phyloP scores from a whole-genome alignment of 2,888 invertebrate genomes.

The Agrilus mali region DNA sequence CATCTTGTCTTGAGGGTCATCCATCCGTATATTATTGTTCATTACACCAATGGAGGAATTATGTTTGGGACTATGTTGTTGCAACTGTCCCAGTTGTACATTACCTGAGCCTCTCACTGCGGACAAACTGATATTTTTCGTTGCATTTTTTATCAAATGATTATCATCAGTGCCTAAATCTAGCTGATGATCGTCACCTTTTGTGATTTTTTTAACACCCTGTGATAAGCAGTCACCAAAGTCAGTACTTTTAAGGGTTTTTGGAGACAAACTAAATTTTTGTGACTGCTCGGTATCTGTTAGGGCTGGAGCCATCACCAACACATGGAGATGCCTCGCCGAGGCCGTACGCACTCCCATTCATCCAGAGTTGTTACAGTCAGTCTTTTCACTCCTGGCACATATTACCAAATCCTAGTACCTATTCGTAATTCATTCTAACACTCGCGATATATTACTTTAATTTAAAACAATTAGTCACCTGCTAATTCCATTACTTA shows the following conservation, averaged over 20 bases:
- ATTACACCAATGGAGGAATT: constrained; percentile 23
- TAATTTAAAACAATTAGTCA: constrained; percentile 16
- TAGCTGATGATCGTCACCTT: constrained; percentile 6
- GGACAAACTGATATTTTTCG: constrained; percentile 23
- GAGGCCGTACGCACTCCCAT: constrained; percentile 40
- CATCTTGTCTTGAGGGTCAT: constrained; percentile 43
- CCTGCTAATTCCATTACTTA: constrained; percentile 27
- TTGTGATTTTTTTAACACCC: not conserved
- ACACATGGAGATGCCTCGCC: constrained; percentile 46
- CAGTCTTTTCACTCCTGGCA: constrained; percentile 5
- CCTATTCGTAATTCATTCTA: not conserved
- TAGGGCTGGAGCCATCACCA: constrained; percentile 91
- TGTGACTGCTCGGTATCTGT: constrained; percentile 53
- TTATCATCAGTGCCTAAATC: not conserved
- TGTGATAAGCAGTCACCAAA: constrained; percentile 23
- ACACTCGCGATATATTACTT: not conserved
- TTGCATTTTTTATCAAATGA: constrained; percentile 13
- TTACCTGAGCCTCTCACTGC: constrained; percentile 19
- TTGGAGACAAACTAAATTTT: constrained; percentile 31
- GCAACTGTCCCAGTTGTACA: constrained; percentile 23
- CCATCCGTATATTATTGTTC: constrained; percentile 41
- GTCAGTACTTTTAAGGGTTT: constrained; percentile 23
- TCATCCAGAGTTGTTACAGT: constrained; percentile 33
- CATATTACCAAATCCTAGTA: constrained; percentile 2
- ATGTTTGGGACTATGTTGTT: constrained; percentile 15